Conservation (phyloP, 2,888 invertebrate genomes). For the Sarcophaga caerulescens region DNA sequence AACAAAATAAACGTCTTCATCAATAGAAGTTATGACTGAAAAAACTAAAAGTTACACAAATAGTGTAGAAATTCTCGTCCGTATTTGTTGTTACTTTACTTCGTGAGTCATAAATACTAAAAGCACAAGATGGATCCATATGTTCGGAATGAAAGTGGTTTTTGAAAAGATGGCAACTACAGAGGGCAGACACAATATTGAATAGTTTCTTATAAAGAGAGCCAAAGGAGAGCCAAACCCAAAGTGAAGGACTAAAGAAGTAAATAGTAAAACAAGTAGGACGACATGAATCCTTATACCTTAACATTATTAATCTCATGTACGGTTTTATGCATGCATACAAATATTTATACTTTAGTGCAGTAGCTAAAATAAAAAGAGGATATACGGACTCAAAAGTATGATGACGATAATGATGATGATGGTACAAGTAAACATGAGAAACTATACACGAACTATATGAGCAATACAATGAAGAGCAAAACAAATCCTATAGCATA, state of each 20-base stretch:
- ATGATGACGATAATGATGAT: not conserved
- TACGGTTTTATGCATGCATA: slow-evolving; percentile 12
- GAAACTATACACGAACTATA: not conserved
- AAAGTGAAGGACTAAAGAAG: not conserved
- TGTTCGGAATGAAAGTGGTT: not conserved
- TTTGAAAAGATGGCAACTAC: not conserved
- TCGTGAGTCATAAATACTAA: slow-evolving; percentile 10
- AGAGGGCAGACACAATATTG: not conserved
- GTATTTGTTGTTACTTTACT: not conserved
- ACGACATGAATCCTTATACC: not conserved
- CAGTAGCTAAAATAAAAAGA: slow-evolving; percentile 16
- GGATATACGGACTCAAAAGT: slow-evolving; percentile 20
- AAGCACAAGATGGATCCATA: slow-evolving; percentile 4
- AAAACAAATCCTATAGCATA: no score
- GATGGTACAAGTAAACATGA: slow-evolving; percentile 1
- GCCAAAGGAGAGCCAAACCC: not conserved
- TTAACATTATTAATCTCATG: slow-evolving; percentile 16
- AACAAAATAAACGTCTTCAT: not conserved
- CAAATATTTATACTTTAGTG: not conserved
- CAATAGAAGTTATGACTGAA: not conserved
- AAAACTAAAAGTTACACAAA: slow-evolving; percentile 4
- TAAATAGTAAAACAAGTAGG: not conserved
- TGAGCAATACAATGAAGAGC: not conserved
- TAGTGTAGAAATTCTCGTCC: slow-evolving; percentile 5
- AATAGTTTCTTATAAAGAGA: not conserved